phyloP scores from a whole-genome alignment of 2,888 invertebrate genomes.

The Caenorhabditis doughertyi region DNA sequence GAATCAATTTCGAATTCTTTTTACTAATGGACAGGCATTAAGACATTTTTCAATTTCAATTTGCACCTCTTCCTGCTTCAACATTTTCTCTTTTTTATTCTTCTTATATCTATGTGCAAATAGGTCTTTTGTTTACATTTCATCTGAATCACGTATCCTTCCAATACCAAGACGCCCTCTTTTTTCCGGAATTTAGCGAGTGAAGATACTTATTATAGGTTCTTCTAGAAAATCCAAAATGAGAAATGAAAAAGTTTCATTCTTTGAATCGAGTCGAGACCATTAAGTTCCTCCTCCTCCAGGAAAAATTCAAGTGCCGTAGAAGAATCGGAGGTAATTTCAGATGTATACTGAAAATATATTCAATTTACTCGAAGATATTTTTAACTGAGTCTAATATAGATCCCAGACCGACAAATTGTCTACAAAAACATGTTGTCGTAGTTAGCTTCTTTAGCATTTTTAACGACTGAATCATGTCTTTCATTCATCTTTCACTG shows the following conservation, averaged over 20 bases:
- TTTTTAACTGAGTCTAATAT: background rate
- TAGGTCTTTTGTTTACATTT: constrained; percentile 56
- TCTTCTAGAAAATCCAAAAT: constrained; percentile 24
- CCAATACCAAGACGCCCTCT: constrained; percentile 40
- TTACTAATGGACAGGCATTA: constrained; percentile 1
- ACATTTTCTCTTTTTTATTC: constrained; percentile 13
- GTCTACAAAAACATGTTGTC: constrained; percentile 23
- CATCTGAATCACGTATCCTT: constrained; percentile 58
- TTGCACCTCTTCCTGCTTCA: constrained; percentile 10
- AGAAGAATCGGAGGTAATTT: too few relatives aligned
- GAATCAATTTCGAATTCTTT: background rate
- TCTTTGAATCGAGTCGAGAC: constrained; percentile 1
- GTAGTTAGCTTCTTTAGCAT: constrained; percentile 19
- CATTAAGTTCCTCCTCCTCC: background rate
- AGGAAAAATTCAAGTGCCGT: too few relatives aligned
- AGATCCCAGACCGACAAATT: background rate
- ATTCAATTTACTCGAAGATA: background rate
- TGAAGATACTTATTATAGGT: constrained; percentile 2
- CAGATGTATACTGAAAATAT: background rate
- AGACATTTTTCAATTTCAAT: constrained; percentile 21
- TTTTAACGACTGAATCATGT: constrained; percentile 5
- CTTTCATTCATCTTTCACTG: background rate
- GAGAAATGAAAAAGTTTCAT: constrained; percentile 23
- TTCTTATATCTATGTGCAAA: constrained; percentile 47
- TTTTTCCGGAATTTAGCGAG: constrained; percentile 25